Evolutionary conservation across 2,888 invertebrate species (phyloP), one percentile per base, ranked within the genome.

Genomic region (Eupithecia tripunctaria): DNA sequence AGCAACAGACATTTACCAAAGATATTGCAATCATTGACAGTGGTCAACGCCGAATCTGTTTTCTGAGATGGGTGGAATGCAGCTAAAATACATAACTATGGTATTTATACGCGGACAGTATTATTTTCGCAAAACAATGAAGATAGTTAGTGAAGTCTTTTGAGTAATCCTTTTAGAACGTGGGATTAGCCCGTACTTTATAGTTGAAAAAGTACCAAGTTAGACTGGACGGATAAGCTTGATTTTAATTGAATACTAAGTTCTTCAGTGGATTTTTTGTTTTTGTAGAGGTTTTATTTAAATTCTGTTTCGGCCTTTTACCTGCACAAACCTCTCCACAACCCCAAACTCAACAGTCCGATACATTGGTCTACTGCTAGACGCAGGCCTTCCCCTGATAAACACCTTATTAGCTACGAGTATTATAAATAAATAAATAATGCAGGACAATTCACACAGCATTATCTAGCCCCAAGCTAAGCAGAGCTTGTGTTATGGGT

Each of bases 141-240:
- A 56, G 25, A 25, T 21, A 51, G 15, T 2, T 15, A 47, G 51
- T 56, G 12, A 25, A 56, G 25, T 0, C 18, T 41, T 68, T 36
- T 15, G 12, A 21, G 21, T 56, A 51, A 51, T 43, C 66, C 47
- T 71, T 67, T 67, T 47, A 71, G 62, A 62, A 14, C 21, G 66
- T 43, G 18, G 66, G 59, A 71, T 67, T 63, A 71, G 67, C 25
- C n/a, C 18, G 66, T 27, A 60, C 71, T 71, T 71, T 38, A 51
- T 36, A 27, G 60, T 25, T 38, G 25, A 64, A 64, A 64, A 64
- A 41, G 21, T 29, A 5, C 3, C 60, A 18, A 62, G 62, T 70
- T 36, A 36, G 47, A 29, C 32, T 32, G 15, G 36, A n/a, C n/a
- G 21, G 38, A 36, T 64, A 64, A 25, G 7, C 7, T 64, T 60